Evolutionary conservation across 2,888 invertebrate species (phyloP), one percentile per base, ranked within the genome.

Genomic region (Macaria liturata): DNA sequence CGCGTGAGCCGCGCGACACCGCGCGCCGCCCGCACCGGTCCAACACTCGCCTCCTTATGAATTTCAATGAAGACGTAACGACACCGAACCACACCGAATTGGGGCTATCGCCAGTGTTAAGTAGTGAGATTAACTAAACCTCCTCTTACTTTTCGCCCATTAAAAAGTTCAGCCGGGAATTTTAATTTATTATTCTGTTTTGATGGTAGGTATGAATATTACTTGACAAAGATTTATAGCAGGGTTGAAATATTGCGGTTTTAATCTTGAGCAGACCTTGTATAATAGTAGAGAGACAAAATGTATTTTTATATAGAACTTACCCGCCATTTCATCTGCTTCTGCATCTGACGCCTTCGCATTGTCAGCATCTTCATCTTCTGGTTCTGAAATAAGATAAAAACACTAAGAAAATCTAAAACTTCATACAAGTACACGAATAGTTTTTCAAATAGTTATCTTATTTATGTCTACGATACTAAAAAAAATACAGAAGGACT

Each of bases 31-130:
- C 34, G 6, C 34, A 34, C 54, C 47, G 59, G 59, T n/a, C 49
- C 49, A 56, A 45, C 49, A 87, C 81, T 86, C 74, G 78, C 75
- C 78, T 81, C 75, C 87, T 89, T 91, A 91, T 91, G 91, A 91
- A 91, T 91, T 90, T 90, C 88, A 91, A 91, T 87, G 90, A 85
- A 90, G 88, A 81, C 75, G 70, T 82, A 83, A 84, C 78, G 80
- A 83, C 77, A 74, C 72, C 66, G 72, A 57, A 64, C 54, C 80
- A 83, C 77, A 74, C 72, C 66, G 72, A 57, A 64, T 52, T 49
- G 53, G 46, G 46, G 71, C 77, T 78, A 68, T 80, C 69, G 61
- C 70, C 64, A 66, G 66, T 72, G 76, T 81, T 83, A 78, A 77
- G 75, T 70, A 75, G 72, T 70, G 68, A 65, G 64, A 59, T 65